These are phyloP conservation scores for Cheiracanthium punctorium DNA, from an alignment of 2,888 invertebrate species.

Conservation along the genomic window DNA sequence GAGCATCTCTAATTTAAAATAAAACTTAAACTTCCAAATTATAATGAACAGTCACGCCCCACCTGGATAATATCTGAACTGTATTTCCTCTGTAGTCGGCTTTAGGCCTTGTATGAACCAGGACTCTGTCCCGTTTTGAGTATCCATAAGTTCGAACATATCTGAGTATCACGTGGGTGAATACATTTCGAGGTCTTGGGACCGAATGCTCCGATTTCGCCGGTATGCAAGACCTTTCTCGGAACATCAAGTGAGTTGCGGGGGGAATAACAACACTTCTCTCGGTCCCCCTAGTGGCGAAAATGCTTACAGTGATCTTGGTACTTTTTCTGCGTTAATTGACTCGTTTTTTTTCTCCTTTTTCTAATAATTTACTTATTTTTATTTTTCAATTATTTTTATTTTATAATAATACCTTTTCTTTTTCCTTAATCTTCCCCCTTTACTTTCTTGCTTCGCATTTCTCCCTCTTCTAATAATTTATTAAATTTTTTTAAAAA, in stretches of 20 bases:
- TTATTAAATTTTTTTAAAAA: too few relatives aligned
- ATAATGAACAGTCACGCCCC: neutral
- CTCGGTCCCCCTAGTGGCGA: neutral
- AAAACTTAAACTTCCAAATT: too few relatives aligned
- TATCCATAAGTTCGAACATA: constrained; percentile 49
- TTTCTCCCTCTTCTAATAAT: too few relatives aligned
- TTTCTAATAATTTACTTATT: too few relatives aligned
- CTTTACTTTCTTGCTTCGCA: too few relatives aligned
- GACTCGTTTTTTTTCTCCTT: too few relatives aligned
- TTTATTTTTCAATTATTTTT: too few relatives aligned
- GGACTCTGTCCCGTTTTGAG: constrained; percentile 33
- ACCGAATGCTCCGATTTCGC: neutral
- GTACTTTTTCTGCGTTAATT: too few relatives aligned
- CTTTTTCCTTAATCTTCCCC: too few relatives aligned
- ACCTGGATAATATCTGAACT: constrained; percentile 55
- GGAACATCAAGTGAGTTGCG: neutral
- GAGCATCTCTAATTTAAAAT: too few relatives aligned
- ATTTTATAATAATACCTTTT: too few relatives aligned
- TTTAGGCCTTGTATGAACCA: constrained; percentile 22
- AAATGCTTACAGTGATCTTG: too few relatives aligned
- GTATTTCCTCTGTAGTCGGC: constrained; percentile 41
- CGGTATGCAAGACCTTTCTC: neutral
- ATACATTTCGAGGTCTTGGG: neutral
- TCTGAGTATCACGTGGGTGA: constrained; percentile 28
- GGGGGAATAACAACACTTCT: neutral